Conservation (phyloP, 2,113 vertebrate species). For the Mobula hypostoma region DNA sequence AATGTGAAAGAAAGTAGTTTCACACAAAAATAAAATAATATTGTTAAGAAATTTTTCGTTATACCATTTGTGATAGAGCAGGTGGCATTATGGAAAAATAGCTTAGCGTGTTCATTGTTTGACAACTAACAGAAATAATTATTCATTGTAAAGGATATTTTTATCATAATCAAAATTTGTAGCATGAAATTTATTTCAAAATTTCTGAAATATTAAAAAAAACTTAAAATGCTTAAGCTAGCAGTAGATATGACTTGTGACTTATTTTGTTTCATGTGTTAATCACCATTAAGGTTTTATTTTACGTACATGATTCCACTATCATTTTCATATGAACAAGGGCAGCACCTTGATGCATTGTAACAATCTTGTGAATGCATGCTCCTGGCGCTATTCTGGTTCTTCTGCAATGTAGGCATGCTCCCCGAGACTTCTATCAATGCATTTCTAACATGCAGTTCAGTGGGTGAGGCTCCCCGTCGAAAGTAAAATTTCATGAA, state of each 20-base stretch:
- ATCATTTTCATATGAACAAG: neutral
- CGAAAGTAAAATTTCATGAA: neutral
- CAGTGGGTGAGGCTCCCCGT: neutral
- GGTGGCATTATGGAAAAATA: neutral
- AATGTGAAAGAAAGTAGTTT: constrained; percentile 41
- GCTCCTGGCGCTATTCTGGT: neutral
- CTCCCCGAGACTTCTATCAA: neutral
- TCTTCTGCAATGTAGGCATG: neutral
- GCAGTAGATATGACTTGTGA: neutral
- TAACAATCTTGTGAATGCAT: neutral
- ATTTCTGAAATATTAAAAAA: neutral
- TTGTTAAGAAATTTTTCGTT: constrained; percentile 39
- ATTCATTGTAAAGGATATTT: neutral
- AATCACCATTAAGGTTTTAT: neutral
- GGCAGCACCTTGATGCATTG: neutral
- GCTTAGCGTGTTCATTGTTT: neutral
- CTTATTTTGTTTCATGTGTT: neutral
- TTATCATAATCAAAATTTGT: neutral
- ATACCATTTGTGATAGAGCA: neutral
- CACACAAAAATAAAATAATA: constrained; percentile 46
- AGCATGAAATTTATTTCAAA: neutral
- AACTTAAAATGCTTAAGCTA: neutral
- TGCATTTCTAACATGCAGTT: neutral
- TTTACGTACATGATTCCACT: neutral
- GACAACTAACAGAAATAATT: neutral